These are phyloP conservation scores for Polylopha cassiicola DNA, from an alignment of 2,888 invertebrate species.

Conservation along the genomic window DNA sequence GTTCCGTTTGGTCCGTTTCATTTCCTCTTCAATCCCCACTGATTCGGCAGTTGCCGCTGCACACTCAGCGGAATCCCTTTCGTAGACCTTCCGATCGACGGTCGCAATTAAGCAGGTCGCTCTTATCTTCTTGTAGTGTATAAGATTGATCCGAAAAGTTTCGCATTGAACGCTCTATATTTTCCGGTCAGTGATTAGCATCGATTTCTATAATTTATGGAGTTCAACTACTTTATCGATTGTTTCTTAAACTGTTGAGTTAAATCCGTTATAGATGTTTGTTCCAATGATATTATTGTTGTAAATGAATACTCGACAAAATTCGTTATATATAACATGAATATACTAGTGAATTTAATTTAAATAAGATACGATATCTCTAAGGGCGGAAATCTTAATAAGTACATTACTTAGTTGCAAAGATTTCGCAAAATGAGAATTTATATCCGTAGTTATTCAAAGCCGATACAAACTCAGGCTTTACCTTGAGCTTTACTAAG, in stretches of 20 bases:
- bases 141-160: slow-evolving; percentile 11
- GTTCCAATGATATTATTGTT: no score
- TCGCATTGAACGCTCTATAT: neutral
- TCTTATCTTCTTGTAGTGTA: slow-evolving; percentile 28
- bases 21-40: slow-evolving; percentile 28
- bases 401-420: neutral
- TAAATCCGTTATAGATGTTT: no score
- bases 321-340: no score
- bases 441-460: slow-evolving; percentile 4
- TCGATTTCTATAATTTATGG: slow-evolving; percentile 1
- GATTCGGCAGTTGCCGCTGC: slow-evolving; percentile 27
- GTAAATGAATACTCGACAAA: no score
- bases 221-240: no score
- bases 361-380: no score
- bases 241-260: no score
- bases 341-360: no score
- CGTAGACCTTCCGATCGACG: slow-evolving; percentile 31
- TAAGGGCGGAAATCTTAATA: no score
- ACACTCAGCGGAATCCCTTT: slow-evolving; percentile 37
- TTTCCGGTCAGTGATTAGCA: slow-evolving; percentile 8
- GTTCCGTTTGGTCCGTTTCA: slow-evolving; percentile 12
- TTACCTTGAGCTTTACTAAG: slow-evolving; percentile 26
- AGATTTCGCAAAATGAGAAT: neutral
- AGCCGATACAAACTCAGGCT: slow-evolving; percentile 16
- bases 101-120: slow-evolving; percentile 35